Conservation (phyloP, 2,888 invertebrate genomes). For the Ornithoptera alexandrae region DNA sequence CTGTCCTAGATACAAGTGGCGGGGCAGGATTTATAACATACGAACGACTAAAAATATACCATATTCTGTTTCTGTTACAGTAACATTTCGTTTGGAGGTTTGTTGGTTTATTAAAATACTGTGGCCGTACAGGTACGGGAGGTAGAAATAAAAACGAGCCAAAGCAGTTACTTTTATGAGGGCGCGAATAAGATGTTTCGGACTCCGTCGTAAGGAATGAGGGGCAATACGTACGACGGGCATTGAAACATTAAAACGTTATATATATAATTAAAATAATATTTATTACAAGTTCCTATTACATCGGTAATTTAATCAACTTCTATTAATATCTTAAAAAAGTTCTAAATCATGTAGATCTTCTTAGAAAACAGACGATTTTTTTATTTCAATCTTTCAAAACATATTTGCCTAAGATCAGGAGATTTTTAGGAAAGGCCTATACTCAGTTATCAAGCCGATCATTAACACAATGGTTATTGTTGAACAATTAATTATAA, state of each 20-base stretch:
- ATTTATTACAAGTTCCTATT: not conserved
- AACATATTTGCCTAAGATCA: too few relatives aligned
- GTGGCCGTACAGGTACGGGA: conserved; percentile 76
- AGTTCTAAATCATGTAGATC: too few relatives aligned
- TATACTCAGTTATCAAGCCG: too few relatives aligned
- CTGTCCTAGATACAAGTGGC: conserved; percentile 76
- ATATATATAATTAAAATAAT: not conserved
- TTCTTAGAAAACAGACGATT: too few relatives aligned
- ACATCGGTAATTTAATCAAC: not conserved
- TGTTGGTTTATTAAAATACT: conserved; percentile 77
- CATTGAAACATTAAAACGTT: conserved; percentile 40
- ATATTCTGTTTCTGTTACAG: conserved; percentile 41
- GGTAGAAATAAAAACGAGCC: conserved; percentile 78
- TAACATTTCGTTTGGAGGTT: conserved; percentile 40
- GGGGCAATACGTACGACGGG: conserved; percentile 42
- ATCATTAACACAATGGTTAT: too few relatives aligned
- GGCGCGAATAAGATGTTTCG: conserved; percentile 81
- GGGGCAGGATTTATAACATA: conserved; percentile 62
- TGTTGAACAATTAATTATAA: too few relatives aligned
- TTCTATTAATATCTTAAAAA: too few relatives aligned
- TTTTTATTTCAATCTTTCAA: too few relatives aligned
- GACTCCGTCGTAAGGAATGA: conserved; percentile 76
- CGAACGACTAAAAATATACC: conserved; percentile 39
- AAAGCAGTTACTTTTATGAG: conserved; percentile 80
- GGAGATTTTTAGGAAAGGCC: too few relatives aligned